Conservation (phyloP, 2,888 invertebrate species). For the Seira sanloemensis region DNA sequence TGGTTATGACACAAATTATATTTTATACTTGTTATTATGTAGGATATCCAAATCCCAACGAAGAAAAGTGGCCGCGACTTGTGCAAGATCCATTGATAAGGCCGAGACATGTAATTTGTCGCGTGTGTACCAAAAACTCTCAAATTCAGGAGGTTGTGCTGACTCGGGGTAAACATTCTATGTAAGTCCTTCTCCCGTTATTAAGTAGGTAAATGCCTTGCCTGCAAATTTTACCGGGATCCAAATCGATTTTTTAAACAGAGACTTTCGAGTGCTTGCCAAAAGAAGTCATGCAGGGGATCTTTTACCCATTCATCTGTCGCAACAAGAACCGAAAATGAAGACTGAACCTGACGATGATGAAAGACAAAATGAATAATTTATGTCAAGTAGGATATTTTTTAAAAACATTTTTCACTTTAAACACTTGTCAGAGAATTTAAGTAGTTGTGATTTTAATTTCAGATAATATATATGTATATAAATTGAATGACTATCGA, state of each 20-base stretch:
- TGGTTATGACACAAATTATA: too few relatives aligned
- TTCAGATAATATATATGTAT: not conserved
- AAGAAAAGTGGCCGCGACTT: slow-evolving; percentile 86
- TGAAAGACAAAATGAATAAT: not conserved
- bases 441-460: not conserved
- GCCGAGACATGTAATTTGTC: slow-evolving; percentile 85
- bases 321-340: not conserved
- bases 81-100: slow-evolving; percentile 84
- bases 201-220: slow-evolving; percentile 21
- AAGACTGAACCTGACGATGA: not conserved
- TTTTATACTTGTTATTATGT: slow-evolving; percentile 58
- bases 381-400: not conserved
- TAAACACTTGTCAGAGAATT: not conserved
- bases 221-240: slow-evolving; percentile 17
- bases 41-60: slow-evolving; percentile 77
- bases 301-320: slow-evolving; percentile 80
- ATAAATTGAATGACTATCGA: not conserved
- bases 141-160: slow-evolving; percentile 86
- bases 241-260: slow-evolving; percentile 74
- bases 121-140: slow-evolving; percentile 85
- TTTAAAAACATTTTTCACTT: not conserved
- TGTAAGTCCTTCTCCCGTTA: slow-evolving; percentile 77
- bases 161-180: slow-evolving; percentile 85
- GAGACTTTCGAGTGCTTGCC: slow-evolving; percentile 84
- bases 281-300: slow-evolving; percentile 88